These are phyloP conservation scores for Taurulus bubalis DNA, from an alignment of 2,113 vertebrate species.

Conservation along the genomic window DNA sequence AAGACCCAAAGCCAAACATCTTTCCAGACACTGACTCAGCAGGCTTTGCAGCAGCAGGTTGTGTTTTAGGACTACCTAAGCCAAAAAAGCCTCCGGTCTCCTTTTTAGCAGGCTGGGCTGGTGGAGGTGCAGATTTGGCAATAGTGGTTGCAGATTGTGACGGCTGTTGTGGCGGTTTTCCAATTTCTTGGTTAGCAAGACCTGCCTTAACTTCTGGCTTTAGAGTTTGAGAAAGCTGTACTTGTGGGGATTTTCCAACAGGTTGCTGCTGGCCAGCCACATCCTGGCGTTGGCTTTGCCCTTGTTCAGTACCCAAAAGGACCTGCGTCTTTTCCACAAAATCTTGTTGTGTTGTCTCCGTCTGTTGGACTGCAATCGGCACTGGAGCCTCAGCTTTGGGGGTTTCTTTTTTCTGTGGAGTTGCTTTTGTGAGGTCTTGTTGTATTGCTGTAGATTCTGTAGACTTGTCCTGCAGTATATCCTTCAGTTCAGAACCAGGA, in stretches of 20 bases:
- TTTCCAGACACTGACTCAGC: slow-evolving; percentile 80
- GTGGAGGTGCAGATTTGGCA: slow-evolving; percentile 72
- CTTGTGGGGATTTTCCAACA: slow-evolving; percentile 58
- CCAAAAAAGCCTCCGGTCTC: slow-evolving; percentile 86
- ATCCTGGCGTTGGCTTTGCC: not conserved
- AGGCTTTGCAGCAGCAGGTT: slow-evolving; percentile 73
- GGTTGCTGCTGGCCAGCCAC: slow-evolving; percentile 73
- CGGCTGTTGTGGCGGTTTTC: slow-evolving; percentile 61
- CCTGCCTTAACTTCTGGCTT: slow-evolving; percentile 69
- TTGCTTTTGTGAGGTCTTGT: slow-evolving; percentile 53
- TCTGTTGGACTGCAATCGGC: slow-evolving; percentile 51
- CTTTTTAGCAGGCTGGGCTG: slow-evolving; percentile 81
- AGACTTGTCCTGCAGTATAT: slow-evolving; percentile 47
- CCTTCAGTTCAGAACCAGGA: slow-evolving; percentile 34
- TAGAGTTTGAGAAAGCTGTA: slow-evolving; percentile 51
- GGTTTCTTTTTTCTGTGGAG: slow-evolving; percentile 21
- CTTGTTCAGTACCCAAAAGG: slow-evolving; percentile 12
- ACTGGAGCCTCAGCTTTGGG: slow-evolving; percentile 50
- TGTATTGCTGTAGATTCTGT: slow-evolving; percentile 46
- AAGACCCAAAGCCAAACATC: slow-evolving; percentile 80
- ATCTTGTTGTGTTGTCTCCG: slow-evolving; percentile 1
- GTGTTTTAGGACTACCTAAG: slow-evolving; percentile 74
- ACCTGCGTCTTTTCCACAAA: slow-evolving; percentile 35
- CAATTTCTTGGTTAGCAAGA: slow-evolving; percentile 62
- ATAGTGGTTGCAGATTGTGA: slow-evolving; percentile 74